Base-by-base conservation (phyloP, 2,113 vertebrate species). In the Rhegmatorhina hoffmannsi region DNA sequence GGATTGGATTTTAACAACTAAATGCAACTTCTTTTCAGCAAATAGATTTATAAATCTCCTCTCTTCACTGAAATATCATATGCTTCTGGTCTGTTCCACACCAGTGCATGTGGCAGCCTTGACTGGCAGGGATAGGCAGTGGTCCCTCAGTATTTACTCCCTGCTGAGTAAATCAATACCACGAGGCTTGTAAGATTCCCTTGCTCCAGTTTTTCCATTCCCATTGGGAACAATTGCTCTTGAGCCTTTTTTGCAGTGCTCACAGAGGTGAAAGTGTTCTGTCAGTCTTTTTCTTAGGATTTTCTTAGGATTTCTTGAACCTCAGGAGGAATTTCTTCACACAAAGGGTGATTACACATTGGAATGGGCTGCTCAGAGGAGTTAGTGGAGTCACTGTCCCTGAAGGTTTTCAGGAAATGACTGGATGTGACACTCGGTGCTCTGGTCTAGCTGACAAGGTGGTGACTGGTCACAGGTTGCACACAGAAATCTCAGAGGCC, bases 171-270 rank as follows among this genome's bases (percentile, higher is more conserved):
- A 67, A 87, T 83, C 90, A 74, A 63, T 17, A 90, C 34, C 77
- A 50, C 55, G 44, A 92, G 31, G 79, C 66, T 75, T 3, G 4
- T 55, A 33, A 55, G 34, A 84, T 59, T 85, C 69, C 43, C 77
- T 89, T 53, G 4, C 52, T 86, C 63, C 92, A 78, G n/a, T 67
- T 91, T 92, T 52, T 36, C 80, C 74, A 67, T 94, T 84, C 70
- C 63, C 81, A 50, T 72, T 76, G 62, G 72, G 47, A 74, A 73
- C 66, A 76, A 49, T 59, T 84, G 56, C 89, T 87, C 90, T 94
- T 63, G 73, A 96, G 69, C 49, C 52, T 69, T 94, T 95, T 83
- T 33, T 90, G 74, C 59, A 84, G 47, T 87, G 92, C 63, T 47
- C 8, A 17, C 5, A 59, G 84, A 93, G 68, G 26, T 70, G 52